Base-by-base conservation (phyloP, 2,888 invertebrate genomes). In the Balanococcus diminutus region DNA sequence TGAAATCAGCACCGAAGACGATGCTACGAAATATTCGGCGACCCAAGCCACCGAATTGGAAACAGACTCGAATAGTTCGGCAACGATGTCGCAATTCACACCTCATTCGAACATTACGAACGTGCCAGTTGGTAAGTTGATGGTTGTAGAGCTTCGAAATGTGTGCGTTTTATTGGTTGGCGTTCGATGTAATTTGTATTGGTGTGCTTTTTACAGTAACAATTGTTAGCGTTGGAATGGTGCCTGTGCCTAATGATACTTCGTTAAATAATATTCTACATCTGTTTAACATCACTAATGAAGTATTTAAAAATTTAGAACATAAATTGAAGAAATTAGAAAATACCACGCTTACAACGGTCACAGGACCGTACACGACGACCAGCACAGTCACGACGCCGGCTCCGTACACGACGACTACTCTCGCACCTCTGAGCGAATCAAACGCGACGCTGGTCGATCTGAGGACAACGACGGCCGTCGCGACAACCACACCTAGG, bases 401-500 rank as follows among this genome's bases (percentile, higher is more conserved):
- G 25, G 67, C 87, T 4, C 36, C 61, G 39, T 19, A 61, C 89
- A 81, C 88, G 89, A 87, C 87, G 87, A 81, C 86, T 87, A 87
- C 89, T 87, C 86, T 89, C 88, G 87, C 89, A 90, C 87, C 89
- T 89, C 81, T 88, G 79, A 83, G 72, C 89, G 75, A 75, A 32
- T 32, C 36, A 9, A 25, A 89, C 89, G 87, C 87, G 61, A 88
- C 88, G 2, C 3, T 67, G 2, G 11, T 2, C 61, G 61, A 67
- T 67, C 11, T 67, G 8, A 82, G 89, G 88, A 88, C 89, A 88
- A 89, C 89, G 87, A 88, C 88, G 87, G 61, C 89, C 88, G 88
- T 89, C 88, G 87, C 89, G 87, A 88, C 89, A 89, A 84, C 87
- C 81, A 31, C 84, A 82, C 88, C 81, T 83, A 86, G 86, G 79